These are phyloP conservation scores for Diuraphis noxia DNA, from an alignment of 1,140 invertebrate species.

Conservation along the genomic window DNA sequence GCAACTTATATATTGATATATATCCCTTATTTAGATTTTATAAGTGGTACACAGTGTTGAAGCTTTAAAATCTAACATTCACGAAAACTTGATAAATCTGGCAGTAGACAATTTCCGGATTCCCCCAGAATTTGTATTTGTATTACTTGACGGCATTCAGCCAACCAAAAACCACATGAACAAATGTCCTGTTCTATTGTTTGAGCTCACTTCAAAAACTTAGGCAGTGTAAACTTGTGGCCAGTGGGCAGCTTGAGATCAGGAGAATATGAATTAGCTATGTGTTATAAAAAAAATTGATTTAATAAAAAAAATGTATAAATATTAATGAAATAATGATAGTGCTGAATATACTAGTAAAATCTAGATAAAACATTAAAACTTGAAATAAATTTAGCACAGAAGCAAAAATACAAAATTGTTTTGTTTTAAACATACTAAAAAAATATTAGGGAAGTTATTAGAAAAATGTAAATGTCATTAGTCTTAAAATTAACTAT, in stretches of 20 bases:
- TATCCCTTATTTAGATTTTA: neutral
- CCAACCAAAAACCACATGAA: neutral
- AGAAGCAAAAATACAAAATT: neutral
- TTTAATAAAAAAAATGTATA: neutral
- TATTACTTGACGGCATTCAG: slow-evolving; percentile 12
- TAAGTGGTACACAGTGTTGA: neutral
- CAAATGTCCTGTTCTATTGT: neutral
- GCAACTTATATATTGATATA: neutral
- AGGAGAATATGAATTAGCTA: slow-evolving; percentile 10
- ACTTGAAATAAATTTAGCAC: neutral
- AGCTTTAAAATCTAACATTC: neutral
- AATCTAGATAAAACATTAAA: neutral
- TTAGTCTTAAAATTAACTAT: neutral
- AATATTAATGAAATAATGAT: neutral
- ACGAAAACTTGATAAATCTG: neutral
- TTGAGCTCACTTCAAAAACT: slow-evolving; percentile 2
- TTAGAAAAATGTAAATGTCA: neutral
- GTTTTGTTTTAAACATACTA: neutral
- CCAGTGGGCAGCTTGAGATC: neutral
- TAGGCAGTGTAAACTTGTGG: neutral
- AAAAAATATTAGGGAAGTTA: neutral
- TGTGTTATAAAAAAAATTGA: neutral
- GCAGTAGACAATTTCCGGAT: neutral
- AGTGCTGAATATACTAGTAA: neutral
- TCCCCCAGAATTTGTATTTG: neutral